Evolutionary conservation across 2,797 vertebrate genomes (phyloP).

Genomic region (Sphenodon punctatus): DNA sequence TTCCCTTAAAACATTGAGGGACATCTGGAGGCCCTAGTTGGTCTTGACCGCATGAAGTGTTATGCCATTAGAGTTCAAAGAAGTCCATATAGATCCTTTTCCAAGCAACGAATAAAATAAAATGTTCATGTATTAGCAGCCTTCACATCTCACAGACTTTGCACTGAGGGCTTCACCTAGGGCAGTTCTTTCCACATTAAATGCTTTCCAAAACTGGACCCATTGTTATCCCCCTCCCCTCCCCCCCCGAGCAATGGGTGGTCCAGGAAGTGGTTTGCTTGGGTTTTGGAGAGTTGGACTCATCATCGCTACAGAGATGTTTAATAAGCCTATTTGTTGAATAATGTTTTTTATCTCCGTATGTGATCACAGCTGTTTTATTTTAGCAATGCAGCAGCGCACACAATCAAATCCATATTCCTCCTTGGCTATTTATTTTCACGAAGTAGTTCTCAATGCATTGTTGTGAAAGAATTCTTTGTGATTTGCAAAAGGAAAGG

Average conservation of each 20-base stretch:
- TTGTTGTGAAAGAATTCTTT: constrained; percentile 73
- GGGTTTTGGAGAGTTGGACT: constrained; percentile 65
- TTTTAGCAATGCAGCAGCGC: constrained; percentile 72
- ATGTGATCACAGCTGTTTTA: constrained; percentile 81
- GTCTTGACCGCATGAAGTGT: no score
- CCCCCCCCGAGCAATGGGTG: constrained; percentile 69
- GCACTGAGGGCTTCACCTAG: constrained; percentile 16
- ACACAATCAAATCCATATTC: constrained; percentile 78
- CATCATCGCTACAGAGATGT: constrained; percentile 59
- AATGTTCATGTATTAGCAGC: not conserved
- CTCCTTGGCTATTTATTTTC: constrained; percentile 78
- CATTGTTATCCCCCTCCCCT: constrained; percentile 42
- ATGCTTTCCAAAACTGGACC: constrained; percentile 24
- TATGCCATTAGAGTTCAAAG: no score
- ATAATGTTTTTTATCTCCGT: constrained; percentile 73
- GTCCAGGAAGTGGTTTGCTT: constrained; percentile 57
- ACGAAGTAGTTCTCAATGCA: constrained; percentile 58
- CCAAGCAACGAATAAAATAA: no score
- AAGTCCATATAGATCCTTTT: no score
- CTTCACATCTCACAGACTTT: constrained; percentile 11
- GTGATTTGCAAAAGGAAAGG: constrained; percentile 63
- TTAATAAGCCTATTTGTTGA: constrained; percentile 76
- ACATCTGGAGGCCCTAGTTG: no score
- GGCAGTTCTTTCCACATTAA: not conserved
- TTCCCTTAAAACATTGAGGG: no score